Evolutionary conservation across 2,888 invertebrate genomes (phyloP), one percentile per base, ranked within the genome.

Genomic region (Cryptocephalus moraei): DNA sequence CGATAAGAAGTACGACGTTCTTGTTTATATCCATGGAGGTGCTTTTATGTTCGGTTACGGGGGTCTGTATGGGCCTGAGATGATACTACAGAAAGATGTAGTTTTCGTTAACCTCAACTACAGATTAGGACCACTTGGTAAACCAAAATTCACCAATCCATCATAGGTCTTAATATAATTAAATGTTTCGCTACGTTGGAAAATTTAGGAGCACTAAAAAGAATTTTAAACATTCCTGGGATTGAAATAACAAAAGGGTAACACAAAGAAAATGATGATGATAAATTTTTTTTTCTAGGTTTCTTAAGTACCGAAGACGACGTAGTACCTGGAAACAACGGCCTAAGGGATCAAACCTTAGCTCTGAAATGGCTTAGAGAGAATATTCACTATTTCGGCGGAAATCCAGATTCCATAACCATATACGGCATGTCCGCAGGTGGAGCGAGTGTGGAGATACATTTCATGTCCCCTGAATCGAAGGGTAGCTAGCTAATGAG

Each of bases 241-340:
- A n/a, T n/a, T n/a, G n/a, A n/a, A n/a, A n/a, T n/a, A n/a, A n/a
- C n/a, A n/a, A n/a, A n/a, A n/a, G n/a, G n/a, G n/a, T n/a, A n/a
- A n/a, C n/a, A n/a, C n/a, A n/a, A n/a, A n/a, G n/a, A n/a, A n/a
- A n/a, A n/a, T n/a, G n/a, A n/a, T n/a, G n/a, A n/a, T n/a, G n/a
- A n/a, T n/a, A n/a, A n/a, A n/a, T n/a, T n/a, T n/a, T n/a, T n/a
- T n/a, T n/a, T n/a, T n/a, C n/a, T 43, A 82, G 85, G 88, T 41
- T 87, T 89, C 64, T 69, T 86, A 1, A 85, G 84, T 61, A 85
- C 86, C 0, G 85, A 81, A 33, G 85, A 87, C 55, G 75, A 77
- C 0, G 62, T 75, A 0, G 72, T 83, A 1, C 80, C 87, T 0
- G 84, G 84, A 4, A 87, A 87, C 65, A 78, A 77, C 58, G 87